Evolutionary conservation across 1,140 invertebrate species (phyloP).

Genomic region (Danaus melanippus): DNA sequence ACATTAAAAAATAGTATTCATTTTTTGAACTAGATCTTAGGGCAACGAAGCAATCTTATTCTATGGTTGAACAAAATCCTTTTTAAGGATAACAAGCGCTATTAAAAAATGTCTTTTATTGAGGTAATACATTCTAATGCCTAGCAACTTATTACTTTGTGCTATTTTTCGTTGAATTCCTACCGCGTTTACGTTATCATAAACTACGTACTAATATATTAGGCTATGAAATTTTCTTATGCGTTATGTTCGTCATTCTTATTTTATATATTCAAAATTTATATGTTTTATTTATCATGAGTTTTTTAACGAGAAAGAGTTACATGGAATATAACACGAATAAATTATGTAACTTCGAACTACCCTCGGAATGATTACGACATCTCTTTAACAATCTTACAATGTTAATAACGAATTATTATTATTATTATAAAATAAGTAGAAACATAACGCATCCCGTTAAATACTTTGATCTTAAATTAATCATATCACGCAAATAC

Average conservation of each 20-base stretch:
- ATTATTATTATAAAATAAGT: too few species aligned
- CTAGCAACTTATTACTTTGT: conserved; percentile 40
- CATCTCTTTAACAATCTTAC: too few species aligned
- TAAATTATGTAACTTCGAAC: too few species aligned
- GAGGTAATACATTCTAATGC: conserved; percentile 50
- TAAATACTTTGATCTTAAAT: conserved; percentile 16
- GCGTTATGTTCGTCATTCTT: too few species aligned
- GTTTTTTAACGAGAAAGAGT: too few species aligned
- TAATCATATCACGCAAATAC: conserved; percentile 42
- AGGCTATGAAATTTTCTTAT: too few species aligned
- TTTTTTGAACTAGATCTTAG: conserved; percentile 50
- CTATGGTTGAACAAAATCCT: conserved; percentile 61
- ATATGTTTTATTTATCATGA: too few species aligned
- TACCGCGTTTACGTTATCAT: conserved; percentile 7
- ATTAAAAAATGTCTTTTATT: conserved; percentile 58
- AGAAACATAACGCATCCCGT: conserved; percentile 13
- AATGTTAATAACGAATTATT: too few species aligned
- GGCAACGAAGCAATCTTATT: conserved; percentile 54
- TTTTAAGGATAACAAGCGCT: conserved; percentile 67
- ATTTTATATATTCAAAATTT: too few species aligned
- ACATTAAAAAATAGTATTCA: conserved; percentile 56
- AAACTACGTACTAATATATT: too few species aligned
- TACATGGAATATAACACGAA: too few species aligned
- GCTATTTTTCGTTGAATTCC: conserved; percentile 16
- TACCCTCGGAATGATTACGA: too few species aligned